Base-by-base conservation (phyloP, 2,888 invertebrate genomes). In the Luperina nickerlii region DNA sequence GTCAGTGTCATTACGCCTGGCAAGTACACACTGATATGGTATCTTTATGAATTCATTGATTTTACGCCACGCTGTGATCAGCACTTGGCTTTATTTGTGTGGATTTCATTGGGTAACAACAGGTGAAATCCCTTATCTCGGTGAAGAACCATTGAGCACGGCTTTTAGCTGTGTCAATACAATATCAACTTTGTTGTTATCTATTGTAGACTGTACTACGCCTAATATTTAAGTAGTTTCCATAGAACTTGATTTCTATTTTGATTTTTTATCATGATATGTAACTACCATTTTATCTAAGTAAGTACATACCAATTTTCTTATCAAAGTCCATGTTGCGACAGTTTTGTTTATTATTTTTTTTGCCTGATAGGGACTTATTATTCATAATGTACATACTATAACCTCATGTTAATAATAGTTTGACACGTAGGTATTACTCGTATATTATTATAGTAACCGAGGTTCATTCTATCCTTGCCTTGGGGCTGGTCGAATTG, bases 41-140 rank as follows among this genome's bases (percentile, higher is more conserved):
- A 92, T 94, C 94, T 78, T 85, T 84, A 87, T 85, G 90, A 91
- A 90, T 91, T 91, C 93, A 94, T 93, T 93, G 93, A 93, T 94
- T 94, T 91, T 90, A 89, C 82, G 87, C 90, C 85, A 89, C 87
- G 51, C 67, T 73, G 66, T 76, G 82, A 76, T 74, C 79, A 78
- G 80, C 38, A 84, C 76, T 87, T 62, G 77, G 72, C 60, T 81
- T 75, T 85, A 85, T 82, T 82, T 71, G 48, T 63, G 42, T 69
- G 73, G 78, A 84, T 79, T 78, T 73, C 76, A 81, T 88, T 82
- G 82, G 77, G 70, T 79, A 84, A 81, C 78, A 86, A 86, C 86
- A 86, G 60, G 81, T 88, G 81, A 89, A 89, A 87, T 77, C 84
- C 82, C 88, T 92, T 93, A 92, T 92, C 92, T 85, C 63, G 79